Evolutionary conservation across 92 coral and sea anemone species (phyloP), one percentile per base, ranked within the genome.

Genomic region (Anthopleura xanthogrammica): DNA sequence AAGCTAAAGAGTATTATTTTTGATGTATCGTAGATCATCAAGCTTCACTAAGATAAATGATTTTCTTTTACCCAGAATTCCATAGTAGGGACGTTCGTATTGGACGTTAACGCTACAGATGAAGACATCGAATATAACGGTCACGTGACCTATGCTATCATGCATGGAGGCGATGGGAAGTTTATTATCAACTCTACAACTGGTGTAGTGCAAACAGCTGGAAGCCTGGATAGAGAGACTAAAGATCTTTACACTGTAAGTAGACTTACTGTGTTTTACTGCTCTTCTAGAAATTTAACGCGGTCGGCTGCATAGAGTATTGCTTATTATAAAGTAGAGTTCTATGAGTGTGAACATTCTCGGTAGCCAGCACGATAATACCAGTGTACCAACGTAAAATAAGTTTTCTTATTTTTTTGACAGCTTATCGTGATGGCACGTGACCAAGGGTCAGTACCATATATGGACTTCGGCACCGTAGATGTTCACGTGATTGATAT

Each of bases 381-480:
- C 36, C 36, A 29, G 36, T 29, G 36, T 50, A 54, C 14, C 13
- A 11, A 54, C 2, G 3, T 54, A 11, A 54, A 54, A 11, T 13
- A 54, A 52, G 9, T 52, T 10, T 11, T n/a, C 22, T 1, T 39
- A 9, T 78, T 55, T 16, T 16, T 6, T 29, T 76, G 77, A 41
- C 55, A 95, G 98, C 92, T 95, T 2, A 92, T 95, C 48, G 98
- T 95, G 60, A 93, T 95, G 98, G 98, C 94, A 77, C 98, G 98
- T 73, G 98, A 95, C 82, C 83, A 84, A 80, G 98, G 96, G 14
- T 82, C 80, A 52, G 90, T 89, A 64, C 95, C 98, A 50, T 94
- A 92, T 81, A 90, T 95, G 98, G 98, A 95, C 89, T 95, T 95
- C 46, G 98, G 98, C 12, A 94, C 98, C 3, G 89, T 95, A 72